phyloP scores from a whole-genome alignment of 2,797 vertebrate species.

The Molothrus ater region DNA sequence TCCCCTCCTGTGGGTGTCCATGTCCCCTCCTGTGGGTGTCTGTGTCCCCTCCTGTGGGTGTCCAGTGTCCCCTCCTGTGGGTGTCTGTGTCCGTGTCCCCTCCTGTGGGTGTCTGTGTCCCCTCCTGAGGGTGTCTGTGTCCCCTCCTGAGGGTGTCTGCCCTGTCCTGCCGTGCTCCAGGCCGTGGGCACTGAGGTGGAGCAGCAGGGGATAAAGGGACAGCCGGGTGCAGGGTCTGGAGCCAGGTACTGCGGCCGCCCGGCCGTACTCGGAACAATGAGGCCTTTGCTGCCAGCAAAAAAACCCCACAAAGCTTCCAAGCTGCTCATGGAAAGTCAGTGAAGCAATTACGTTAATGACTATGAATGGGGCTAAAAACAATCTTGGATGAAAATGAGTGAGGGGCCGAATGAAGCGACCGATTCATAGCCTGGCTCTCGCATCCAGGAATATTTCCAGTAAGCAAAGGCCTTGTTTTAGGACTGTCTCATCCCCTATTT shows the following conservation, averaged over 20 bases:
- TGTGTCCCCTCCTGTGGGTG: no score
- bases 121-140: background rate
- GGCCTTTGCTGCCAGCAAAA: conserved; percentile 35
- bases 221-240: background rate
- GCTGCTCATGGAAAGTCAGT: conserved; percentile 41
- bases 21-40: no score
- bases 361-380: conserved; percentile 50
- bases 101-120: no score
- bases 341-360: conserved; percentile 72
- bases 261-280: conserved; percentile 12
- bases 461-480: conserved; percentile 39
- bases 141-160: background rate
- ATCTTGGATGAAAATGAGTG: conserved; percentile 58
- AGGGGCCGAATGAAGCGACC: conserved; percentile 47
- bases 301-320: background rate
- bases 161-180: background rate
- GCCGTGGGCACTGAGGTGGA: background rate
- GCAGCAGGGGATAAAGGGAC: background rate
- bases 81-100: no score
- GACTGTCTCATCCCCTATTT: conserved; percentile 31
- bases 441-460: conserved; percentile 53
- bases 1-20: no score
- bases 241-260: conserved; percentile 11
- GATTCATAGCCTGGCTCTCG: conserved; percentile 37
- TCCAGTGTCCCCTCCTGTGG: no score